phyloP scores from a whole-genome alignment of 1,140 invertebrate species.

The Ostrea edulis region DNA sequence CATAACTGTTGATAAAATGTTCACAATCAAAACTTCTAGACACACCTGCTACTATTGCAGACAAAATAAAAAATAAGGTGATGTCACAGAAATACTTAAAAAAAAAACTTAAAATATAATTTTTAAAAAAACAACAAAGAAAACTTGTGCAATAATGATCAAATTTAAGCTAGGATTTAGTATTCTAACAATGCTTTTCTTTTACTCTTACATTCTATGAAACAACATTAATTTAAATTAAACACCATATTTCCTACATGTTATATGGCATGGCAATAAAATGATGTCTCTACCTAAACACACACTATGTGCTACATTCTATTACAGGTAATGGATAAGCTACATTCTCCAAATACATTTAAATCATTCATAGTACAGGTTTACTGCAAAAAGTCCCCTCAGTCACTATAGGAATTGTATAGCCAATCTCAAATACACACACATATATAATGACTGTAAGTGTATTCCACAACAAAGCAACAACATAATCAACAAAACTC shows the following conservation, averaged over 20 bases:
- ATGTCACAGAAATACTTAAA: too few species aligned
- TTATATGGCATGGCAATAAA: neutral
- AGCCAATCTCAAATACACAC: neutral
- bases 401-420: neutral
- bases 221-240: neutral
- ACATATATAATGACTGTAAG: neutral
- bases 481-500: neutral
- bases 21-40: too few species aligned
- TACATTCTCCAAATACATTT: neutral
- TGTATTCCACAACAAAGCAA: conserved; percentile 19
- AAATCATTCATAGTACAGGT: neutral
- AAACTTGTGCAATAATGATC: neutral
- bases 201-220: neutral
- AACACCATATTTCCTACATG: neutral
- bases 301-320: neutral
- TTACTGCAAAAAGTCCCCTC: neutral
- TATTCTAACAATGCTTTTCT: neutral
- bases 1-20: too few species aligned
- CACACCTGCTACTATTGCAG: too few species aligned
- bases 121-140: neutral
- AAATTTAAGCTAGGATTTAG: neutral
- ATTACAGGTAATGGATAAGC: neutral
- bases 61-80: too few species aligned
- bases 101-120: neutral
- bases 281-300: neutral